Percentiles rank a stretch among this genome's conserved stretches.
Conservation (phyloP, 2,888 invertebrate species). For the Autographa gamma region DNA sequence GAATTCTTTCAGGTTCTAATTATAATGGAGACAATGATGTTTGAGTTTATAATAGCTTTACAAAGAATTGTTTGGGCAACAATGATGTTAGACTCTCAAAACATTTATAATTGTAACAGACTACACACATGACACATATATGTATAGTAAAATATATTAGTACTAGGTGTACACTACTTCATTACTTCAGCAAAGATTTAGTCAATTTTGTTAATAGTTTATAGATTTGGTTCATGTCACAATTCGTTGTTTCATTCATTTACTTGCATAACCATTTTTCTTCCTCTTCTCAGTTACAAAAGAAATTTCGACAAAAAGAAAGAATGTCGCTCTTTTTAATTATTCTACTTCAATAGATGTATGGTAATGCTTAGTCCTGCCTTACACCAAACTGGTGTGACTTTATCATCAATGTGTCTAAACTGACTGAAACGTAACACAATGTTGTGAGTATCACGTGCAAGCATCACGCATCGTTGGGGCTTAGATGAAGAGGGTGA, state of each 20-base stretch:
- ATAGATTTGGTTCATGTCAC: neutral
- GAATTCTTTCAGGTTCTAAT: constrained; percentile 6
- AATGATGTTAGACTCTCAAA: neutral
- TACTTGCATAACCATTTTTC: constrained; percentile 31
- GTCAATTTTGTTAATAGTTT: neutral
- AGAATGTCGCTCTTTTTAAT: constrained; percentile 10
- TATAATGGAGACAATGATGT: constrained; percentile 48
- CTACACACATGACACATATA: neutral
- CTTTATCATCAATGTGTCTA: constrained; percentile 66
- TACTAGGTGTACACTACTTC: neutral
- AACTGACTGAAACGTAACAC: constrained; percentile 68
- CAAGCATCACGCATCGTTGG: constrained; percentile 75
- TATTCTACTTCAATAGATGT: constrained; percentile 41
- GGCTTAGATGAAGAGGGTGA: constrained; percentile 66
- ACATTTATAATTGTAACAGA: neutral
- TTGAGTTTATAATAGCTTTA: neutral
- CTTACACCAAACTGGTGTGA: constrained; percentile 44
- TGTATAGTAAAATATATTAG: neutral
- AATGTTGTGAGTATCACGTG: constrained; percentile 74
- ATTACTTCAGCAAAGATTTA: neutral
- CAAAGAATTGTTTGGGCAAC: neutral
- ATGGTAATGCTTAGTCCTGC: constrained; percentile 57
- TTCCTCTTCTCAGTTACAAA: constrained; percentile 15
- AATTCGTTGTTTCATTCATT: constrained; percentile 12
- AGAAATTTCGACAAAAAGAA: neutral